These are phyloP conservation scores for Endomychus coccineus DNA, from an alignment of 2,888 invertebrate species.

Conservation along the genomic window DNA sequence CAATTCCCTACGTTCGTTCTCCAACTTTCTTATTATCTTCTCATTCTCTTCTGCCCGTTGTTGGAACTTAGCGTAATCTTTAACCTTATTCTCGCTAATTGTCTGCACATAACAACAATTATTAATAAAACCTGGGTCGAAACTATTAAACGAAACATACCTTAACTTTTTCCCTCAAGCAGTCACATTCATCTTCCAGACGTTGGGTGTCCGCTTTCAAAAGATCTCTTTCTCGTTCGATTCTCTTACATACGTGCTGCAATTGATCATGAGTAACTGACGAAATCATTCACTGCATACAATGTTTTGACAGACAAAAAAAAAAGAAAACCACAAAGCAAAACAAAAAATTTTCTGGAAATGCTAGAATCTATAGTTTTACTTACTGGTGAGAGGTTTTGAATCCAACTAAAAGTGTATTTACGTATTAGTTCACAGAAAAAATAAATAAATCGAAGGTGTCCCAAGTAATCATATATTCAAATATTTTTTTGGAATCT, in stretches of 20 bases:
- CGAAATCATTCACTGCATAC: no score
- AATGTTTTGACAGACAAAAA: no score
- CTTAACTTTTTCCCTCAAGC: conserved; percentile 51
- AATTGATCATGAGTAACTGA: conserved; percentile 12
- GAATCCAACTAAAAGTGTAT: no score
- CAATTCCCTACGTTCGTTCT: conserved; percentile 51
- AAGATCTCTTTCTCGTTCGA: conserved; percentile 50
- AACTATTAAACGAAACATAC: conserved; percentile 30
- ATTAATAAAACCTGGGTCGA: neutral
- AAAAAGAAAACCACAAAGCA: no score
- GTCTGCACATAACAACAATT: conserved; percentile 5
- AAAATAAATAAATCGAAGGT: no score
- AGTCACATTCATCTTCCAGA: conserved; percentile 54
- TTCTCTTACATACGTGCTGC: conserved; percentile 40
- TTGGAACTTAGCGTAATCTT: conserved; percentile 46
- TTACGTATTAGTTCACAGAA: no score
- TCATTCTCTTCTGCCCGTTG: conserved; percentile 46
- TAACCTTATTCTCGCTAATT: conserved; percentile 30
- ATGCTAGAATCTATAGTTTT: no score
- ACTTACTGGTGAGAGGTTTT: no score
- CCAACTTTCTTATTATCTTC: conserved; percentile 46
- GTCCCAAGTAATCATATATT: no score
- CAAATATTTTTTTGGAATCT: no score
- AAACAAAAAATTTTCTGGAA: no score
- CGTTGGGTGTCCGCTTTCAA: conserved; percentile 50